Evolutionary conservation across 1,140 invertebrate genomes (phyloP), one percentile per base, ranked within the genome.

Genomic region (Callitettix versicolor): DNA sequence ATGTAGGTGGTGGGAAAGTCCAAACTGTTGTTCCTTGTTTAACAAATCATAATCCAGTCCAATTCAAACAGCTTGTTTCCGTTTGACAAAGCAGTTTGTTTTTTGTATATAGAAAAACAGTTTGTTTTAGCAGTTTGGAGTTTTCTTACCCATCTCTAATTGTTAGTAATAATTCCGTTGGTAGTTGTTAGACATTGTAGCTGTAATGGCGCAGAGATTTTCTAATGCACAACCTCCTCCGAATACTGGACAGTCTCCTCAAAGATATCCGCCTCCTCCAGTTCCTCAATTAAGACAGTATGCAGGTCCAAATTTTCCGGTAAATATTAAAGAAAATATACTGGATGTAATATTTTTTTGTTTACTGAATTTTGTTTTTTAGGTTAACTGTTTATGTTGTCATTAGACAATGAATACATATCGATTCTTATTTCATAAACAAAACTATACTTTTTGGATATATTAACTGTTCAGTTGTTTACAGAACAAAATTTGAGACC

Each of bases 191-290:
- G n/a, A n/a, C n/a, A n/a, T n/a, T n/a, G n/a, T n/a, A n/a, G n/a
- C n/a, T n/a, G n/a, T n/a, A n/a, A 81, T 81, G 79, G 78, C 79
- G 30, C 77, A 79, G 64, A 71, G 79, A 54, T 81, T 81, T 73
- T 75, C 76, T 58, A 54, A 36, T 20, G 73, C 71, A 14, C 73
- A 67, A 64, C 67, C 74, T 60, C 72, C 73, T 47, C 76, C 73
- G 44, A 74, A 73, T 63, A 22, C 47, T 3, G 78, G 71, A 9
- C 76, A 76, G 20, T 75, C 77, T 34, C 73, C 72, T 15, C 79
- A 80, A 60, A 71, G 78, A 12, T 80, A 79, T 65, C 73, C 77
- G 42, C 72, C 75, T 36, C 75, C 78, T 11, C 76, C 77, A 53
- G 77, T 74, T 56, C 74, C 76, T 36, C 75, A 74, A 58, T 68